These are phyloP conservation scores for Portunus trituberculatus DNA, from an alignment of 1,140 invertebrate species.

Conservation along the genomic window DNA sequence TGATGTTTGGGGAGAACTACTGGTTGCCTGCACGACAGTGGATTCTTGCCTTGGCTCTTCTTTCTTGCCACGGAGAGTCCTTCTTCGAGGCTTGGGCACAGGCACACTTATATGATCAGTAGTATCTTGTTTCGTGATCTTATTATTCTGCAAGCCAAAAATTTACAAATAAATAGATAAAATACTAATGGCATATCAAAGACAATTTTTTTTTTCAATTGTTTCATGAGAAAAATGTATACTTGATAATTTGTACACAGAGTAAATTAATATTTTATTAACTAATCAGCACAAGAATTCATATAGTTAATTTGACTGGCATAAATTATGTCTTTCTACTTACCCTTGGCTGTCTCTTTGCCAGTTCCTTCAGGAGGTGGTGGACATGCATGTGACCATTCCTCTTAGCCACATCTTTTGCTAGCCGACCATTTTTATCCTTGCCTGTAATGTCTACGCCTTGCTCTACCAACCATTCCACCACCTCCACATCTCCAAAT, in stretches of 20 bases:
- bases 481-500: constrained; percentile 9
- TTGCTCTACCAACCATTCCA: constrained; percentile 44
- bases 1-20: background rate
- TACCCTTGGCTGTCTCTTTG: background rate
- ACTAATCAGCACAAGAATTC: too few relatives aligned
- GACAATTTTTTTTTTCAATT: too few relatives aligned
- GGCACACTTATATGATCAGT: background rate
- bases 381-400: constrained; percentile 38
- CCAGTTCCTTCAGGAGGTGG: constrained; percentile 38
- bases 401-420: constrained; percentile 59
- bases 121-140: background rate
- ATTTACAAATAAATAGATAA: background rate
- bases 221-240: too few relatives aligned
- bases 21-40: background rate
- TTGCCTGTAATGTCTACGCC: background rate
- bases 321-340: background rate
- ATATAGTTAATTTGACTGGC: background rate
- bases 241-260: too few relatives aligned
- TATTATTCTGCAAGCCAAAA: background rate
- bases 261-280: too few relatives aligned
- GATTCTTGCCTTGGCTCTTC: background rate
- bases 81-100: background rate
- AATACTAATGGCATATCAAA: too few relatives aligned
- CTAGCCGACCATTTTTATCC: constrained; percentile 55
- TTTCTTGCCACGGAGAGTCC: background rate